Evolutionary conservation across 2,113 vertebrate species (phyloP).

Genomic region (Gnathonemus longibarbis): DNA sequence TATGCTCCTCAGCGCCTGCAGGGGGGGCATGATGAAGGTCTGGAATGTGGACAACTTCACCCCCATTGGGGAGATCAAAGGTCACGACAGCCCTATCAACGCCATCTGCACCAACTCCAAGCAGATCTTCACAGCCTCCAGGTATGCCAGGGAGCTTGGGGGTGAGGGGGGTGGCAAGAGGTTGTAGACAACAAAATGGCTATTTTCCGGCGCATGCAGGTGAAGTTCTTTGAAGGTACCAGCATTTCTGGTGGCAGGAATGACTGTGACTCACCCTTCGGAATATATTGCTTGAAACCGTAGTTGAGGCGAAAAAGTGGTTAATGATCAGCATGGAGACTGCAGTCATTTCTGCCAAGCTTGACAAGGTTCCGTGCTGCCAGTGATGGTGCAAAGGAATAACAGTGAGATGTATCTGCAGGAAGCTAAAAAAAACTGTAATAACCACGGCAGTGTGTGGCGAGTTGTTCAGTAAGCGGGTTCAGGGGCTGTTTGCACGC

Average conservation of each 20-base stretch:
- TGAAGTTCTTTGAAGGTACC: not conserved
- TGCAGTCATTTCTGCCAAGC: not conserved
- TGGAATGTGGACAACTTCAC: conserved; percentile 96
- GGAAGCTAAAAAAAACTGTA: not conserved
- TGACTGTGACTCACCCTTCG: not conserved
- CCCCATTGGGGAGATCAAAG: conserved; percentile 85
- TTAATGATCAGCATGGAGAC: not conserved
- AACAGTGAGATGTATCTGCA: not conserved
- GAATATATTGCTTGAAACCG: not conserved
- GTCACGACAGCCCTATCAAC: conserved; percentile 91
- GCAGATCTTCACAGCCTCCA: conserved; percentile 94
- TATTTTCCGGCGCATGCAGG: not conserved
- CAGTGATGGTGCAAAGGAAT: not conserved
- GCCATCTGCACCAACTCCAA: conserved; percentile 90
- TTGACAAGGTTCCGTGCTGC: not conserved
- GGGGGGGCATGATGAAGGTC: conserved; percentile 85
- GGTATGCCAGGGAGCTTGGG: conserved; percentile 51
- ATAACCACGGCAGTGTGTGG: not conserved
- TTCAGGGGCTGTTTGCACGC: not conserved
- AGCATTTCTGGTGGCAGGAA: not conserved
- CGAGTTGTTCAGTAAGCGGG: not conserved
- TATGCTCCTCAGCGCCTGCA: conserved; percentile 87
- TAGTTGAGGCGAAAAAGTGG: not conserved
- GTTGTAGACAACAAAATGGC: not conserved
- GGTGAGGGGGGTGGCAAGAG: not conserved